phyloP scores from a whole-genome alignment of 2,113 vertebrate species.

The Ramphastos sulfuratus region DNA sequence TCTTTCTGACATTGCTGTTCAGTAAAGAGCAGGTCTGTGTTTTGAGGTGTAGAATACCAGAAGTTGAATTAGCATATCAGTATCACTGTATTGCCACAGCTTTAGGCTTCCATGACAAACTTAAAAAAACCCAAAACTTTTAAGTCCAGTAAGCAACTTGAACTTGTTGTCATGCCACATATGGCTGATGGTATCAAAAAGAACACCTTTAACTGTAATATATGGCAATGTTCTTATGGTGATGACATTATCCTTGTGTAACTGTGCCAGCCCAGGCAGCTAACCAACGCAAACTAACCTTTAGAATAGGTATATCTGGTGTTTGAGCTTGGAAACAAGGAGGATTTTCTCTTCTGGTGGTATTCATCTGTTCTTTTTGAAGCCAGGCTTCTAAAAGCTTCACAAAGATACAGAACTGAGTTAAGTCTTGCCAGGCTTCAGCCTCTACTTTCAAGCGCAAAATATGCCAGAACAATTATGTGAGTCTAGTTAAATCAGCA shows the following conservation, averaged over 20 bases:
- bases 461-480: neutral
- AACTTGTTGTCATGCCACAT: neutral
- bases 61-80: neutral
- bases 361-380: neutral
- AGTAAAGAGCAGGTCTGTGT: neutral
- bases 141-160: neutral
- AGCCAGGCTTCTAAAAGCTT: neutral
- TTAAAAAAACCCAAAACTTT: neutral
- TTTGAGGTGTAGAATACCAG: neutral
- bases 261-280: neutral
- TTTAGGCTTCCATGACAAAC: neutral
- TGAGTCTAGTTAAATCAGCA: neutral
- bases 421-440: neutral
- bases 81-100: neutral
- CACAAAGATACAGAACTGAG: neutral
- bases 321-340: neutral
- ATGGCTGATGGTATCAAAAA: neutral
- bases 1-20: neutral
- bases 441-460: neutral
- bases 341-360: neutral
- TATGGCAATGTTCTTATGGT: neutral
- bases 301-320: neutral
- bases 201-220: neutral
- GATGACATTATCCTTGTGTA: accelerated
- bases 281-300: neutral